Base-by-base conservation (phyloP, 2,888 invertebrate genomes). In the Serripes groenlandicus region DNA sequence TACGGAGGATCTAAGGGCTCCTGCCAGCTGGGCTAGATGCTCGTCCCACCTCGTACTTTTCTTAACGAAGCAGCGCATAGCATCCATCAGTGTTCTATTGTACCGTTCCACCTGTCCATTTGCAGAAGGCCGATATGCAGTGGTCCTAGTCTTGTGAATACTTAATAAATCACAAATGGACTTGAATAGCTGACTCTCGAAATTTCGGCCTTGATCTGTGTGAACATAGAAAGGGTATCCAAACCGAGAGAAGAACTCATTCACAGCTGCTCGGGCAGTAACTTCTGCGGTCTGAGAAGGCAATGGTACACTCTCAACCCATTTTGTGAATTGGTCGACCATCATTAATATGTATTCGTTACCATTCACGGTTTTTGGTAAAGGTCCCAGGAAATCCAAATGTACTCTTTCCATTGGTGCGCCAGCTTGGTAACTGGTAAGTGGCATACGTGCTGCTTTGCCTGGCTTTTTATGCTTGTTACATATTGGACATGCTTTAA, bases 61-160 rank as follows among this genome's bases (percentile, higher is more conserved):
- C n/a, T n/a, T n/a, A n/a, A n/a, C n/a, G n/a, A n/a, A n/a, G n/a
- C n/a, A n/a, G n/a, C n/a, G n/a, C n/a, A n/a, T n/a, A n/a, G n/a
- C n/a, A n/a, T n/a, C n/a, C n/a, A n/a, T n/a, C n/a, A n/a, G n/a
- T n/a, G n/a, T n/a, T n/a, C n/a, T n/a, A n/a, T n/a, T n/a, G n/a
- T n/a, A n/a, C n/a, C n/a, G n/a, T n/a, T n/a, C n/a, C n/a, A n/a
- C n/a, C n/a, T n/a, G n/a, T n/a, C n/a, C n/a, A n/a, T n/a, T n/a
- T n/a, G n/a, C n/a, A n/a, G n/a, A 72, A 23, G 77, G 60, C 26
- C 77, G 34, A 34, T 77, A 77, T 1, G 77, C 70, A 5, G 77
- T 77, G n/a, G 77, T 77, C 30, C 75, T 54, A 21, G 77, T 11
- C 30, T 60, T 69, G 34, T 76, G 76, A 11, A 76, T 76, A n/a